Conservation (phyloP, 1,140 invertebrate species). For the Polypedilum pembai region DNA sequence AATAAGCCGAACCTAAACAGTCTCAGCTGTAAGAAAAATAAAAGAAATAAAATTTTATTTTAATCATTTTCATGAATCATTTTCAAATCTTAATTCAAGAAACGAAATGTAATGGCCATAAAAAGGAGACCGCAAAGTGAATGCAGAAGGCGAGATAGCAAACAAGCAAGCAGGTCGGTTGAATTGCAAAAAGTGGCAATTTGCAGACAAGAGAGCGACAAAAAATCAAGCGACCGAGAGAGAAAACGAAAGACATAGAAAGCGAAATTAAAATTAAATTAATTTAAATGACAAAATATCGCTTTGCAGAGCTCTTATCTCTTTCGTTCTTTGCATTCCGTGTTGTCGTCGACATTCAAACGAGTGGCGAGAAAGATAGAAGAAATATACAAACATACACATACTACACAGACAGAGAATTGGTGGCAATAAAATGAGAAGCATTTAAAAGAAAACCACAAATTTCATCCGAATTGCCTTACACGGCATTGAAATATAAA, state of each 20-base stretch:
- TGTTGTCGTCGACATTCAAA: neutral
- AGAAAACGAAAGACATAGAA: neutral
- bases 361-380: neutral
- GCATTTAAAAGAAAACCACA: slow-evolving; percentile 17
- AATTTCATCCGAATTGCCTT: slow-evolving; percentile 13
- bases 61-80: slow-evolving; percentile 14
- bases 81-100: neutral
- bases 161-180: neutral
- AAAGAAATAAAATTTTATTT: too few relatives aligned
- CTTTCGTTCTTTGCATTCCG: neutral
- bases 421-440: slow-evolving; percentile 11
- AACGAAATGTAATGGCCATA: neutral
- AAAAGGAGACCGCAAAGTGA: slow-evolving; percentile 8
- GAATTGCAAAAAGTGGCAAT: neutral
- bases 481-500: slow-evolving; percentile 9
- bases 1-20: too few relatives aligned
- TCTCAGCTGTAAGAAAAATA: too few relatives aligned
- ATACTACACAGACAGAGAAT: neutral
- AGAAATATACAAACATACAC: neutral
- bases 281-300: slow-evolving; percentile 19
- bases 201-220: neutral
- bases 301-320: neutral
- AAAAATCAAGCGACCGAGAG: neutral
- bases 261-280: slow-evolving; percentile 14
- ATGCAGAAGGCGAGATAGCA: neutral